These are phyloP conservation scores for Congeria kusceri DNA, from an alignment of 2,888 invertebrate genomes.

Conservation along the genomic window DNA sequence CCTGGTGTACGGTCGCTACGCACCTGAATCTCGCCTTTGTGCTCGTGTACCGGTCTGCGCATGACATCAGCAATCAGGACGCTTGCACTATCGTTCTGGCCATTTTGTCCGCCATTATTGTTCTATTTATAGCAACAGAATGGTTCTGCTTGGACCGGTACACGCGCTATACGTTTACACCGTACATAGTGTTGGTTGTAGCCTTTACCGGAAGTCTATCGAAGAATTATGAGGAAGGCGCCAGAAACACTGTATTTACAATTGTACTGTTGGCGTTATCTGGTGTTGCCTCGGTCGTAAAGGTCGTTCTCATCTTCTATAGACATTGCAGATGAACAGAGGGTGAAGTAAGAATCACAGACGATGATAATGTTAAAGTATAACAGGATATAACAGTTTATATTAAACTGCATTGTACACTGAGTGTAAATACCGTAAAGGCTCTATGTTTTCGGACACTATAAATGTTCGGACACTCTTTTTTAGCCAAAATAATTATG, in stretches of 20 bases:
- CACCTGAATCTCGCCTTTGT: conserved; percentile 81
- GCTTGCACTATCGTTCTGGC: conserved; percentile 74
- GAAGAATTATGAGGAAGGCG: conserved; percentile 73
- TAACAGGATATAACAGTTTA: too few species aligned
- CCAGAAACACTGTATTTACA: conserved; percentile 74
- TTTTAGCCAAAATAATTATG: too few species aligned
- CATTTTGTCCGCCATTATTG: conserved; percentile 72
- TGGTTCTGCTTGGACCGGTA: conserved; percentile 78
- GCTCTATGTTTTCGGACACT: too few species aligned
- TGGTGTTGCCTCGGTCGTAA: conserved; percentile 43
- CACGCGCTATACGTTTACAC: conserved; percentile 81
- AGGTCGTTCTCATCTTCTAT: conserved; percentile 56
- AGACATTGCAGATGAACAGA: conserved; percentile 56
- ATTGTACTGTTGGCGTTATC: conserved; percentile 70
- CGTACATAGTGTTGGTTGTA: conserved; percentile 79
- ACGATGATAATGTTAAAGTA: conserved; percentile 14
- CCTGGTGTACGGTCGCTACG: conserved; percentile 81
- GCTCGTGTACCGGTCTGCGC: conserved; percentile 64
- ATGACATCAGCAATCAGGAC: conserved; percentile 53
- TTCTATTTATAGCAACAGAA: conserved; percentile 77
- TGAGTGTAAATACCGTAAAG: too few species aligned
- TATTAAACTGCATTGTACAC: too few species aligned
- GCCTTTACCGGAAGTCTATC: conserved; percentile 77
- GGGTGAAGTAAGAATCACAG: conserved; percentile 38
- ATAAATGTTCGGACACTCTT: too few species aligned